Evolutionary conservation across 2,797 vertebrate genomes (phyloP).

Genomic region (Sebastes matsubarae): DNA sequence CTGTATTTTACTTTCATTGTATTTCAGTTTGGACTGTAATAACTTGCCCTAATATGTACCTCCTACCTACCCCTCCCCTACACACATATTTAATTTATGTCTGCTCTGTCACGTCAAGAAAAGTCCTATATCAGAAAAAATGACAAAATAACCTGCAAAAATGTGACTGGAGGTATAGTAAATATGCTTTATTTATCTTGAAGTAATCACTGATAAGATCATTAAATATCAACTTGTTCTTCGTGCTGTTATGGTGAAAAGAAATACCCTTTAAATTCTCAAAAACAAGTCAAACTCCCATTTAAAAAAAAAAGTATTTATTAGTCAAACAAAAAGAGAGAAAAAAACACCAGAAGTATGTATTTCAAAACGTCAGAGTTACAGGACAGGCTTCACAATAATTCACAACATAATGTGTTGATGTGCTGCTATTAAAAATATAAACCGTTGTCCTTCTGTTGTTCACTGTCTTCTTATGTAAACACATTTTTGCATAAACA

Average conservation of each 20-base stretch:
- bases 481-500: conserved; percentile 14
- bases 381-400: background rate
- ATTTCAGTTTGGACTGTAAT: background rate
- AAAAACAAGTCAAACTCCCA: background rate
- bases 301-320: background rate
- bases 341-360: background rate
- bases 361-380: background rate
- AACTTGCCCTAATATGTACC: background rate
- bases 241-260: background rate
- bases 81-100: background rate
- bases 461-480: conserved; percentile 9
- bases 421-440: background rate
- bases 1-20: background rate
- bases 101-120: background rate
- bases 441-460: background rate
- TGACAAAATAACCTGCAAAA: background rate
- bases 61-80: too few relatives aligned
- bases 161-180: background rate
- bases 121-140: background rate
- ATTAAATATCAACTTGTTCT: background rate
- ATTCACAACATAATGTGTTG: background rate
- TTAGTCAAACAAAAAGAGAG: conserved; percentile 2
- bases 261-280: background rate
- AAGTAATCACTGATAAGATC: background rate
- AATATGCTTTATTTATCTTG: conserved; percentile 7